Base-by-base conservation (phyloP, 2,888 invertebrate genomes). In the Dexiosoma caninum region DNA sequence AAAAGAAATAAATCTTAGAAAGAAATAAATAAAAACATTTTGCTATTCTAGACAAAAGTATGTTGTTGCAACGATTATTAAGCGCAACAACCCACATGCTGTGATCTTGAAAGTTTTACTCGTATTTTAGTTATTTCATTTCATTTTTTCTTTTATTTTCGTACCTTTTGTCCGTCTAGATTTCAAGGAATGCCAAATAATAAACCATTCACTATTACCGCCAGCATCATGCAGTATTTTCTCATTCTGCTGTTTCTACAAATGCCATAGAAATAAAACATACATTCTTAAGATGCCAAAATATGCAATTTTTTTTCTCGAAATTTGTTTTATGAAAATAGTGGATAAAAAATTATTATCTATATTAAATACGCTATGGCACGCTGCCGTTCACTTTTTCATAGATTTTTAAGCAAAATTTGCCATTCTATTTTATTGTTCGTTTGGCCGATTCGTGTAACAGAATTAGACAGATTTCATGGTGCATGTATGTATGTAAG, bases 21-120 rank as follows among this genome's bases (percentile, higher is more conserved):
- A 46, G 12, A 5, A 55, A 3, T 21, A 46, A 16, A 37, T 49
- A 27, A 19, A 37, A 27, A 27, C 27, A 37, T 46, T 42, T 14
- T 42, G 19, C 14, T 60, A 49, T 55, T 55, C 35, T 46, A 57
- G 55, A 44, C 46, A 53, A 14, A 69, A 9, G 42, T 40, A 42
- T 71, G n/a, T 55, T 55, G 14, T n/a, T 30, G 19, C n/a, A n/a
- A n/a, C n/a, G n/a, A n/a, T 2, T 40, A 9, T 64, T 37, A 14
- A 57, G 16, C 21, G 49, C 32, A 49, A n/a, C 66, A 72, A 81
- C 80, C 80, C 80, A 76, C 80, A 81, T 81, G 76, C 76, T 81
- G 80, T 72, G 76, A 77, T 77, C 80, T 81, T 81, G 80, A 81
- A 77, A 76, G 70, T 70, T 76, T 69, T 42, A 46, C 14, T n/a